Conservation (phyloP, 2,113 vertebrate genomes). For the Mastomys coucha region DNA sequence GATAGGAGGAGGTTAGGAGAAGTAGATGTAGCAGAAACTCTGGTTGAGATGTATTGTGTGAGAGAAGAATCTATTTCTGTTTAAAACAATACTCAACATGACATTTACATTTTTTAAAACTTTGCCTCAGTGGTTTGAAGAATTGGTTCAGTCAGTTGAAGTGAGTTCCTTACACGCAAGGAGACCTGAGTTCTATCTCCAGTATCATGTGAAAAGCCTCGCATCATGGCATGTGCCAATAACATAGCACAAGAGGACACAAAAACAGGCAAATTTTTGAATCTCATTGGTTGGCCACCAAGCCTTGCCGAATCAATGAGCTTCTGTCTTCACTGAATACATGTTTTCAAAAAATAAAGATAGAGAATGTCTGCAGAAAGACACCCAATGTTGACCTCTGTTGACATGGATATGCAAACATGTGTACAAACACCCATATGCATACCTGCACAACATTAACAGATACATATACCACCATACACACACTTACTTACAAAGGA, state of each 20-base stretch:
- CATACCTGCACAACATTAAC: no score
- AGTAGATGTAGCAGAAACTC: no score
- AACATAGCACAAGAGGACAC: no score
- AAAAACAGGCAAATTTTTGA: not conserved
- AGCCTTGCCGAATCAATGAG: not conserved
- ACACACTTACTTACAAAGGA: no score
- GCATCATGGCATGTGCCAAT: no score
- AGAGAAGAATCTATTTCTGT: not conserved
- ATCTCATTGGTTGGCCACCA: no score
- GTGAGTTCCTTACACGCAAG: not conserved
- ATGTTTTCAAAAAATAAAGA: not conserved
- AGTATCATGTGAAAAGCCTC: not conserved
- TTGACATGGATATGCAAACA: not conserved
- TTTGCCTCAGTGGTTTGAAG: not conserved
- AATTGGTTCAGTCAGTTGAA: not conserved
- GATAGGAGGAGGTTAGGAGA: not conserved
- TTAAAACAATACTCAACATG: not conserved
- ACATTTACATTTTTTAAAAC: not conserved
- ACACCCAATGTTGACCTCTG: no score
- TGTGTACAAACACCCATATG: not conserved
- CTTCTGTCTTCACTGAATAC: not conserved
- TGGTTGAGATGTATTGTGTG: not conserved
- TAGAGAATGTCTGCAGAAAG: not conserved
- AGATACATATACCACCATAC: not conserved
- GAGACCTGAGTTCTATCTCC: not conserved